Evolutionary conservation across 35 echinoderm and acorn worm genomes (phyloP), one percentile per base, ranked within the genome.

Genomic region (Ophiothrix spiculata): DNA sequence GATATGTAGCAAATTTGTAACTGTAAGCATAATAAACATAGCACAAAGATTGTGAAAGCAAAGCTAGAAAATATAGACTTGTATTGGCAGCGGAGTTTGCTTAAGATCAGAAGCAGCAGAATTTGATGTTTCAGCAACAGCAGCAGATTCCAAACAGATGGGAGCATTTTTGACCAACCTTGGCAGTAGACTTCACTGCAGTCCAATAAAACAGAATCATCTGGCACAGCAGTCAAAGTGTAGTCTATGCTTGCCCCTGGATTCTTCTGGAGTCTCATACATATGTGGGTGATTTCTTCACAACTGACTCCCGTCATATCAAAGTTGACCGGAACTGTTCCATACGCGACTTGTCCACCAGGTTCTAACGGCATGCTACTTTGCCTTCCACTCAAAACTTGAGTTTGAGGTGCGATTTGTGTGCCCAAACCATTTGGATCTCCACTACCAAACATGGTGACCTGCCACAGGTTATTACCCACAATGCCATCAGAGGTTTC

Each of bases 271-370:
- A 98, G 78, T 40, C 85, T 83, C 15, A 85, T 92, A 78, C 95
- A 98, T 12, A 98, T 37, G 75, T 94, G 94, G 16, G 75, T 80
- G 40, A 90, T 87, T n/a, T 93, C 49, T 16, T 36, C 75, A 74
- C 95, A 98, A 41, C 56, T 91, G 21, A 94, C 36, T 0, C 80
- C 80, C 8, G 39, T 69, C 85, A 98, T 89, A 74, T 98, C 86
- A 37, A 91, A 86, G 76, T 91, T 87, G 17, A 90, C 77, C 1
- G 80, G 78, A 21, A 97, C 81, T 36, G 37, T n/a, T 36, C 87
- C 94, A 90, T 83, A 97, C 17, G 90, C 38, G 23, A 97, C 80
- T 4, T 40, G 83, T 75, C 85, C 91, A 28, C 87, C 88, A 0
- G 91, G 79, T 60, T 49, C 83, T 37, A 97, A 56, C 12, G 86